phyloP scores from a whole-genome alignment of 2,113 vertebrate species.

The Acanthochromis polyacanthus region DNA sequence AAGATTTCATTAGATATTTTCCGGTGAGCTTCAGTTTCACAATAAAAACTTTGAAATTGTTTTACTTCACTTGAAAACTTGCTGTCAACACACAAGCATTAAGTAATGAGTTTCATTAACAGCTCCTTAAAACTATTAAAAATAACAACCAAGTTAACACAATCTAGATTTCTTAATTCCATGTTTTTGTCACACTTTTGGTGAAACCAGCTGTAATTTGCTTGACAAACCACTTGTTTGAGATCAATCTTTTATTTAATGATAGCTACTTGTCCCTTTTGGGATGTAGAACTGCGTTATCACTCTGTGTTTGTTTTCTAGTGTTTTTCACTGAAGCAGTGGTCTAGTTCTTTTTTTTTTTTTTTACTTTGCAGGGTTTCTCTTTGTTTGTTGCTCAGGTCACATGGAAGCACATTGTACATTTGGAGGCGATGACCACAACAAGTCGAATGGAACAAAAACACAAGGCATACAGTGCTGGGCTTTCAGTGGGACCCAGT shows the following conservation, averaged over 20 bases:
- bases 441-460: not conserved
- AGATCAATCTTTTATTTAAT: too few species aligned
- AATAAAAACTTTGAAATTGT: not conserved
- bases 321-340: too few species aligned
- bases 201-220: too few species aligned
- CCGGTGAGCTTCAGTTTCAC: not conserved
- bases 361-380: not conserved
- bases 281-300: too few species aligned
- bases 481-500: conserved; percentile 12
- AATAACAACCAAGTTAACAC: not conserved
- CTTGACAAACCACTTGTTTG: too few species aligned
- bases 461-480: not conserved
- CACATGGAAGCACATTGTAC: not conserved
- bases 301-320: too few species aligned
- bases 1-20: not conserved
- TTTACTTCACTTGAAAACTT: not conserved
- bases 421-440: not conserved
- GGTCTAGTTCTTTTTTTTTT: too few species aligned
- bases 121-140: not conserved
- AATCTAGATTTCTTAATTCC: not conserved
- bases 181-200: too few species aligned
- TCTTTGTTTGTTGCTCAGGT: not conserved
- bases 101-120: not conserved
- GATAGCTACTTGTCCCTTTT: too few species aligned
- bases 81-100: not conserved